Percentiles rank a stretch among this genome's conserved stretches.
Evolutionary conservation across 1,140 invertebrate species (phyloP).

Genomic region (Hermatobates lingyangjiaoensis): DNA sequence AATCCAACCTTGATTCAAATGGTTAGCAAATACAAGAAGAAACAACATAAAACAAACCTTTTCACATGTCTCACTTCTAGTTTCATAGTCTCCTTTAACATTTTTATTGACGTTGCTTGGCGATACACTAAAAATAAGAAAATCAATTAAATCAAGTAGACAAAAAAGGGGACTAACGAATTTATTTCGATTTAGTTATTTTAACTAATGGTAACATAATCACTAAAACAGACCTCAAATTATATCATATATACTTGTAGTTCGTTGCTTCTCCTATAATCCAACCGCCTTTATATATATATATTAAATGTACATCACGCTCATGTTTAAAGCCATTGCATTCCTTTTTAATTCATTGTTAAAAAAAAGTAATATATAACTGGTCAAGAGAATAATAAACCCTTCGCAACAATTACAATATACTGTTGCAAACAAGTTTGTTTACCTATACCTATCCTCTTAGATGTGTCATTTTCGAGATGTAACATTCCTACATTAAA

Average conservation of each 20-base stretch:
- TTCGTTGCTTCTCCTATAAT: not conserved
- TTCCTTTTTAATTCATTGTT: too few relatives aligned
- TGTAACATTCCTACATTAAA: too few relatives aligned
- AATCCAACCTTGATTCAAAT: not conserved
- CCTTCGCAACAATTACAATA: too few relatives aligned
- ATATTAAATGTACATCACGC: not conserved
- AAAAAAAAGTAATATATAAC: too few relatives aligned
- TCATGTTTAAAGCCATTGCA: too few relatives aligned
- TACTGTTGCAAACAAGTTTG: too few relatives aligned
- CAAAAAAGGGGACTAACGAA: not conserved
- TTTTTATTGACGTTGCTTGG: constrained; percentile 45
- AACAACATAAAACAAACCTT: constrained; percentile 14
- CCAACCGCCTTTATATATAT: not conserved
- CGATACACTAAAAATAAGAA: constrained; percentile 35
- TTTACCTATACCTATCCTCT: too few relatives aligned
- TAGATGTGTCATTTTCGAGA: too few relatives aligned
- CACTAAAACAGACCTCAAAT: not conserved
- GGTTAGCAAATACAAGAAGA: constrained; percentile 34
- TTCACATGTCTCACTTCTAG: constrained; percentile 49
- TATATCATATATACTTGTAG: not conserved
- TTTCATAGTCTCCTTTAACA: constrained; percentile 75
- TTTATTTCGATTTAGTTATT: not conserved
- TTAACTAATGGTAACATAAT: not conserved
- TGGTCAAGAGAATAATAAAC: too few relatives aligned
- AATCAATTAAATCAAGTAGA: constrained; percentile 9